Conservation (phyloP, 2,888 invertebrate genomes). For the Tenthredo livida region DNA sequence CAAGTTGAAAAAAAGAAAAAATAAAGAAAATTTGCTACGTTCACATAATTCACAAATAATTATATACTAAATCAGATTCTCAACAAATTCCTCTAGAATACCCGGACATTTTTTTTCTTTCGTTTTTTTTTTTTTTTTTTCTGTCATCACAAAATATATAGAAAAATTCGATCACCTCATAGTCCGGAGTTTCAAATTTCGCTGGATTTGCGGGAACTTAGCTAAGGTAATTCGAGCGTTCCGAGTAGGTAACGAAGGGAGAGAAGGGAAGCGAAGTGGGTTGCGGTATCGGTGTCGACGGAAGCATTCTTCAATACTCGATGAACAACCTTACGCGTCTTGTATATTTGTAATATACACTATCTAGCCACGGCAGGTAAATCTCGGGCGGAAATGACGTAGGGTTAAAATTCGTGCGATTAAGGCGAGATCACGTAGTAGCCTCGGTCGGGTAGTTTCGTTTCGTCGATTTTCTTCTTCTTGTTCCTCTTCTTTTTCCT, state of each 20-base stretch:
- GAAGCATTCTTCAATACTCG: constrained; percentile 32
- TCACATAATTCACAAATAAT: neutral
- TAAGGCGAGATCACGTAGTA: constrained; percentile 69
- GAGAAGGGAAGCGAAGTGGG: neutral
- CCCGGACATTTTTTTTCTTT: neutral
- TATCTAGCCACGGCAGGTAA: neutral
- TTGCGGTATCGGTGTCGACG: constrained; percentile 20
- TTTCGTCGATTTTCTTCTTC: constrained; percentile 30
- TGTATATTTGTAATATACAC: neutral
- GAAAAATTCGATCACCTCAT: constrained; percentile 8
- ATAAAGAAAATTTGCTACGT: neutral
- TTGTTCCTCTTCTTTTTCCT: neutral
- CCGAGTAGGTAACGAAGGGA: neutral
- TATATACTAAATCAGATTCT: neutral
- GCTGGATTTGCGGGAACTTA: constrained; percentile 39
- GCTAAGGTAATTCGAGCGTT: constrained; percentile 33
- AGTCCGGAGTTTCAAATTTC: constrained; percentile 34
- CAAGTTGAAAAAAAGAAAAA: neutral
- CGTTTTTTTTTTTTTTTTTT: constrained; percentile 9
- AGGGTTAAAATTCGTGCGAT: constrained; percentile 65
- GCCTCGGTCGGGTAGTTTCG: constrained; percentile 1
- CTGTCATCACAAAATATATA: neutral
- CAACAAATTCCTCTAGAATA: neutral
- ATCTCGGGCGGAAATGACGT: constrained; percentile 61
- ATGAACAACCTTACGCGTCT: constrained; percentile 1